A percentile compares a stretch with the other conserved stretches of the same genome.
Conservation (phyloP, 2,888 invertebrate species). For the Tenthredo notha region DNA sequence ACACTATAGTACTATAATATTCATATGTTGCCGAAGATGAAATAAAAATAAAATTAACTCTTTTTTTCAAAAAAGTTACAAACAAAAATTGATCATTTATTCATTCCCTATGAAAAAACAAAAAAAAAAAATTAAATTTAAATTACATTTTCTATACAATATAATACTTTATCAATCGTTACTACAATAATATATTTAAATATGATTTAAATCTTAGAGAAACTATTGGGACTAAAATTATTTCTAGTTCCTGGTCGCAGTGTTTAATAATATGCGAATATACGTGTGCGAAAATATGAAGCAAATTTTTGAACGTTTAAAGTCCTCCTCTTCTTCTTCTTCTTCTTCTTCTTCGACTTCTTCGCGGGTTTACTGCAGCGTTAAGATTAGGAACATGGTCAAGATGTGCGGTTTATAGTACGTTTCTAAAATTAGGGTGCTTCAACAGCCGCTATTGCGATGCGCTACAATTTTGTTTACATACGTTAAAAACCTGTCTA, state of each 20-base stretch:
- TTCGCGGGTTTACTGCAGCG: neutral
- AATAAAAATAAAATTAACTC: neutral
- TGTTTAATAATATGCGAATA: neutral
- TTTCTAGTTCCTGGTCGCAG: neutral
- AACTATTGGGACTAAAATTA: conserved; percentile 2
- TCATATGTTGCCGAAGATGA: neutral
- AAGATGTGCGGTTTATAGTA: conserved; percentile 47
- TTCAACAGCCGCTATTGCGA: conserved; percentile 39
- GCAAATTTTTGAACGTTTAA: conserved; percentile 30
- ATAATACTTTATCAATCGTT: neutral
- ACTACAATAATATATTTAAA: neutral
- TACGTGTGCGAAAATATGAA: conserved; percentile 12
- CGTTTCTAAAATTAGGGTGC: conserved; percentile 49
- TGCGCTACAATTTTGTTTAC: conserved; percentile 50
- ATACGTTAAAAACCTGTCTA: conserved; percentile 8
- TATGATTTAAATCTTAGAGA: neutral
- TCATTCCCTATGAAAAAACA: too few species aligned
- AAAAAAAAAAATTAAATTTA: neutral
- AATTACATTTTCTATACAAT: neutral
- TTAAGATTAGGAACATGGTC: conserved; percentile 48
- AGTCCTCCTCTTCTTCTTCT: neutral
- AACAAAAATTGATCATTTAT: too few species aligned
- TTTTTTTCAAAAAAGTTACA: neutral
- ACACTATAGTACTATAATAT: neutral
- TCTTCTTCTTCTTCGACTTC: neutral